These are phyloP conservation scores for Chloroclysta siterata DNA, from an alignment of 2,888 invertebrate genomes.

Conservation along the genomic window DNA sequence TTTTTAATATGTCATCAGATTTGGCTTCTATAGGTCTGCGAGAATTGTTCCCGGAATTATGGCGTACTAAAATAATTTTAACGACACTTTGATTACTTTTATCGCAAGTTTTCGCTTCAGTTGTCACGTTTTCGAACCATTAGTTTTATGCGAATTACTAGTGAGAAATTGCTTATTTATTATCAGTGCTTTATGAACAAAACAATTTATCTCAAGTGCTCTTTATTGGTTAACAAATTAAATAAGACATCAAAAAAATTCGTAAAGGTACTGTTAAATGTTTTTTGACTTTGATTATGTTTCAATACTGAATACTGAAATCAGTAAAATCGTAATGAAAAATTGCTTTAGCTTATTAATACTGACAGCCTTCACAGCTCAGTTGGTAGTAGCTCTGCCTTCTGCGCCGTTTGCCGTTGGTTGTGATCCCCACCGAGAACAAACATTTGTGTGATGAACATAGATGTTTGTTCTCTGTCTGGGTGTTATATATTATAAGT, in stretches of 20 bases:
- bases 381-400: too few relatives aligned
- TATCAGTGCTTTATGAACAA: conserved; percentile 56
- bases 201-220: conserved; percentile 52
- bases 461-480: too few relatives aligned
- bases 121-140: conserved; percentile 81
- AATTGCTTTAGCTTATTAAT: too few relatives aligned
- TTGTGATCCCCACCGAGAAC: too few relatives aligned
- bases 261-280: background rate
- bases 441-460: too few relatives aligned
- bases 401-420: too few relatives aligned
- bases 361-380: too few relatives aligned
- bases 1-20: conserved; percentile 42
- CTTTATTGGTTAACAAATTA: conserved; percentile 49
- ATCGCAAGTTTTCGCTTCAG: conserved; percentile 81
- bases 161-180: conserved; percentile 78
- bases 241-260: background rate
- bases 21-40: conserved; percentile 41
- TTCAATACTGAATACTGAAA: too few relatives aligned
- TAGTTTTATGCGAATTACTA: conserved; percentile 82
- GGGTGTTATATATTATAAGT: too few relatives aligned
- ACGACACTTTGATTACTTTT: conserved; percentile 84
- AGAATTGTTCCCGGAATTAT: conserved; percentile 61
- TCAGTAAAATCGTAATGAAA: too few relatives aligned
- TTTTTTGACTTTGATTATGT: background rate
- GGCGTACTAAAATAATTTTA: conserved; percentile 78